Conservation (phyloP, 2,797 vertebrate genomes). For the Semaprochilodus insignis region DNA sequence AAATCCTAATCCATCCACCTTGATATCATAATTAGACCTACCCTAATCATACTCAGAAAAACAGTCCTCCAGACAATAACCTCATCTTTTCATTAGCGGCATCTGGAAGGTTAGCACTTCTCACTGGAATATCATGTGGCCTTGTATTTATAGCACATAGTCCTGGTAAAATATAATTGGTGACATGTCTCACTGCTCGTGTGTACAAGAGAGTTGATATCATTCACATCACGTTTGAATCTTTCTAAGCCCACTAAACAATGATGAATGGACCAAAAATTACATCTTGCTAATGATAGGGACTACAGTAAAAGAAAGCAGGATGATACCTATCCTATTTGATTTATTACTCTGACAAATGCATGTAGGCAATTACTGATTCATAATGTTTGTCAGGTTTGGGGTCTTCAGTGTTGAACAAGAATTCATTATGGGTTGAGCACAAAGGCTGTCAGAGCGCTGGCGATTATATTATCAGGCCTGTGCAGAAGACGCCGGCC, state of each 20-base stretch:
- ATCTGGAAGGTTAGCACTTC: not conserved
- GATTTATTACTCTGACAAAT: conserved; percentile 78
- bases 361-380: conserved; percentile 77
- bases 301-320: conserved; percentile 62
- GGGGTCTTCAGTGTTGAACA: conserved; percentile 78
- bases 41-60: conserved; percentile 1
- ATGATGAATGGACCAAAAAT: conserved; percentile 71
- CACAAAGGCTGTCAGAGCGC: conserved; percentile 75
- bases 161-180: conserved; percentile 21
- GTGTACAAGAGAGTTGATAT: not conserved
- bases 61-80: conserved; percentile 8
- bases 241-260: conserved; percentile 56
- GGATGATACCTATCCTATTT: conserved; percentile 67
- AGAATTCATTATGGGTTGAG: conserved; percentile 75
- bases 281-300: conserved; percentile 64
- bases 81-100: conserved; percentile 20
- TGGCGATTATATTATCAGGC: conserved; percentile 75
- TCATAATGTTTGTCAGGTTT: conserved; percentile 78
- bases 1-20: not conserved
- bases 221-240: conserved; percentile 50
- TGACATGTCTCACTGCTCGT: conserved; percentile 6
- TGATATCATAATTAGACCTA: conserved; percentile 11
- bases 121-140: not conserved
- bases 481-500: conserved; percentile 65
- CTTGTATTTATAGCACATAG: conserved; percentile 27